Evolutionary conservation across 2,888 invertebrate genomes (phyloP).

Genomic region (Diplolepis rosae): DNA sequence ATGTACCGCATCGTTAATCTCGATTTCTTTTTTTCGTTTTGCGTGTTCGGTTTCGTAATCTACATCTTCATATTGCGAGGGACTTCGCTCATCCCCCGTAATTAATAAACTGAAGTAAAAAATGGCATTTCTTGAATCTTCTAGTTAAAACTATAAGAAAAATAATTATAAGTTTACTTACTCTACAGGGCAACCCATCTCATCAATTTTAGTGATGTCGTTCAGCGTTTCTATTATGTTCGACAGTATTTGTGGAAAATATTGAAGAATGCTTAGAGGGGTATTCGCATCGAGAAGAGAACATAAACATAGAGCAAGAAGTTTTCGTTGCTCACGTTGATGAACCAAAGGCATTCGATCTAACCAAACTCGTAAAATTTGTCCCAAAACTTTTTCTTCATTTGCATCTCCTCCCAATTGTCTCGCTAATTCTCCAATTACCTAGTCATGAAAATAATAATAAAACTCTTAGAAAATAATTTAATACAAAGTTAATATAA

Average conservation of each 20-base stretch:
- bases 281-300: constrained; percentile 82
- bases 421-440: constrained; percentile 60
- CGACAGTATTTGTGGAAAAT: constrained; percentile 83
- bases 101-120: constrained; percentile 71
- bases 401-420: constrained; percentile 72
- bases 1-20: constrained; percentile 86
- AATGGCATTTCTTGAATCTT: neutral
- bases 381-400: constrained; percentile 81
- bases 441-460: constrained; percentile 46
- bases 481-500: constrained; percentile 19
- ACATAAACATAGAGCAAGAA: constrained; percentile 82
- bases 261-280: constrained; percentile 79
- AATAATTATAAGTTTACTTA: constrained; percentile 69
- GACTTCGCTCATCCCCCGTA: constrained; percentile 64
- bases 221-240: constrained; percentile 86
- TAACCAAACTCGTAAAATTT: constrained; percentile 86
- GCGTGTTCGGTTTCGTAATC: constrained; percentile 84
- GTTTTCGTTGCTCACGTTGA: constrained; percentile 87
- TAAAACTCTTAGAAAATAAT: neutral
- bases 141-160: neutral
- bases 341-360: constrained; percentile 86
- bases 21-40: constrained; percentile 80
- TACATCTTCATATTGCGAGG: constrained; percentile 74
- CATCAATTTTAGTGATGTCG: constrained; percentile 85
- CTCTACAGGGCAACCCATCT: constrained; percentile 78